A percentile compares a stretch with the other conserved stretches of the same genome.
These are phyloP conservation scores for Xestia sexstrigata DNA, from an alignment of 2,888 invertebrate genomes.

Conservation along the genomic window DNA sequence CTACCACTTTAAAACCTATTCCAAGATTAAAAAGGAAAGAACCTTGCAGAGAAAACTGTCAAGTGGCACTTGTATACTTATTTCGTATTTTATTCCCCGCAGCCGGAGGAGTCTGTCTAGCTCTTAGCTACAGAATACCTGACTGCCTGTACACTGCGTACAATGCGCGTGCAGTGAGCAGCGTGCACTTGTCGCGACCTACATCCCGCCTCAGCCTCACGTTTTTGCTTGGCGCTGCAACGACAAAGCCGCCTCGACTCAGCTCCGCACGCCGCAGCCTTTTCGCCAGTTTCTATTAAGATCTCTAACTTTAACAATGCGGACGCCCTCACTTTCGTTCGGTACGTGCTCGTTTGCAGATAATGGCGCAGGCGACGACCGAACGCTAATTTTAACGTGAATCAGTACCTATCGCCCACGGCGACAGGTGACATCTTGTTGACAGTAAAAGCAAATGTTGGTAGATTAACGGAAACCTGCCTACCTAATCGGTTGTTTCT, in stretches of 20 bases:
- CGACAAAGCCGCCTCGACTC: slow-evolving; percentile 73
- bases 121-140: slow-evolving; percentile 15
- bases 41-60: not conserved
- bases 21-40: slow-evolving; percentile 12
- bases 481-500: slow-evolving; percentile 17
- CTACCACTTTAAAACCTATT: not conserved
- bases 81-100: slow-evolving; percentile 8
- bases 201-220: slow-evolving; percentile 80
- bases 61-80: not conserved
- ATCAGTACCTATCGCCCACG: slow-evolving; percentile 64
- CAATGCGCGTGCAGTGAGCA: slow-evolving; percentile 67
- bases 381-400: slow-evolving; percentile 69
- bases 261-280: slow-evolving; percentile 75
- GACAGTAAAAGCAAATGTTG: slow-evolving; percentile 44
- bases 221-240: slow-evolving; percentile 81
- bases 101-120: slow-evolving; percentile 30
- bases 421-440: slow-evolving; percentile 59
- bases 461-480: slow-evolving; percentile 31
- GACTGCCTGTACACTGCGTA: slow-evolving; percentile 43
- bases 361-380: slow-evolving; percentile 71
- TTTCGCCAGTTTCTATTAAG: slow-evolving; percentile 86
- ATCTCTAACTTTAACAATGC: slow-evolving; percentile 85
- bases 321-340: slow-evolving; percentile 88
- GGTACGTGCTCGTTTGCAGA: slow-evolving; percentile 78
- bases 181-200: slow-evolving; percentile 87